Percentiles rank a stretch among this genome's conserved stretches.
Conservation (phyloP, 2,113 vertebrate species). For the Pomatostomus ruficeps region DNA sequence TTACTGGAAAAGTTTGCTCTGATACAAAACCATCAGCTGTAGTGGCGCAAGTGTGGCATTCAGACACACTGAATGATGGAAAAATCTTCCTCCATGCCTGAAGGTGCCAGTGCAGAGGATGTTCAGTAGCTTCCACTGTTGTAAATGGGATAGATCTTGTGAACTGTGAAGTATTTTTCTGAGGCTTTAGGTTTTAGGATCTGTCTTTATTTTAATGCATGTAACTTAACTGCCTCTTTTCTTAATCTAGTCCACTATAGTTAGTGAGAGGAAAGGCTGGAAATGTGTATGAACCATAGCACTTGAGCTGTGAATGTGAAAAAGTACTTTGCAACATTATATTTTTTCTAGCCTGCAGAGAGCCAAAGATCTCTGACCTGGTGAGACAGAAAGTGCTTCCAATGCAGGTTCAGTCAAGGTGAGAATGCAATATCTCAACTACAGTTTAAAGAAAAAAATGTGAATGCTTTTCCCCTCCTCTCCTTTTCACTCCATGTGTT, state of each 20-base stretch:
- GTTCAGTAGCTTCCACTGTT: neutral
- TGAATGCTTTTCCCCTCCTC: neutral
- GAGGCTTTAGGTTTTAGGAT: neutral
- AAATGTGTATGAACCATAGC: neutral
- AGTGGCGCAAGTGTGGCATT: neutral
- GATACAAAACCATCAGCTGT: neutral
- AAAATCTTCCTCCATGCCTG: neutral
- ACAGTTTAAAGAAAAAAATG: neutral
- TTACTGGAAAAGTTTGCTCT: neutral
- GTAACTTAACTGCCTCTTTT: neutral
- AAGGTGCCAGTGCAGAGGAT: neutral
- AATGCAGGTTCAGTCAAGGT: slow-evolving; percentile 87
- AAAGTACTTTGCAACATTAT: slow-evolving; percentile 13
- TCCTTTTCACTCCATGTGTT: neutral
- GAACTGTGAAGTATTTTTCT: neutral
- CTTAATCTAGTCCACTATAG: neutral
- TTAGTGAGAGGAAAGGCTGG: neutral
- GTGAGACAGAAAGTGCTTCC: slow-evolving; percentile 88
- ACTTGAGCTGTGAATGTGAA: neutral
- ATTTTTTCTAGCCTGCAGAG: slow-evolving; percentile 84
- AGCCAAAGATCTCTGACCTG: slow-evolving; percentile 93
- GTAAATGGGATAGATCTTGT: neutral
- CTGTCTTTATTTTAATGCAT: neutral
- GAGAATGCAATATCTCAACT: slow-evolving; percentile 48
- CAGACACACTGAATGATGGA: neutral